phyloP scores from a whole-genome alignment of 2,797 vertebrate species.

The Aplochiton taeniatus region DNA sequence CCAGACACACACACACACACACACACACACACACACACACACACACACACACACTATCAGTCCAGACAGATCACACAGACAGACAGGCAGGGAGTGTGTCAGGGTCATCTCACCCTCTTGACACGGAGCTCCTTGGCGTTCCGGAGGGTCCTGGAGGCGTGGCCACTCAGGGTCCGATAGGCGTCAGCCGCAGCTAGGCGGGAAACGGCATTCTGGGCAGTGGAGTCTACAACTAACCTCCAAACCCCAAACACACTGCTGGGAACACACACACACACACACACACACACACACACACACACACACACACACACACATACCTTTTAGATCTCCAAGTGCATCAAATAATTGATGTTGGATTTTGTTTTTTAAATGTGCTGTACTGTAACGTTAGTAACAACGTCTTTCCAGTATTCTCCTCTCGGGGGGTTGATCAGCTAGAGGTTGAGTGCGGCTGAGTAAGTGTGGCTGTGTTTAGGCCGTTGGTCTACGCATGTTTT shows the following conservation, averaged over 20 bases:
- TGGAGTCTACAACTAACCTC: conserved; percentile 83
- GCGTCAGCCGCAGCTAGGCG: conserved; percentile 77
- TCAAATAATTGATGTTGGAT: background rate
- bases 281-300: background rate
- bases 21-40: background rate
- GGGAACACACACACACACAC: conserved; percentile 10
- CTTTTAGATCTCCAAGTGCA: too few species aligned
- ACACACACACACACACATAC: conserved; percentile 11
- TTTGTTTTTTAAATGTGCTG: too few species aligned
- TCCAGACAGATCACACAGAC: background rate
- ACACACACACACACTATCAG: conserved; percentile 4
- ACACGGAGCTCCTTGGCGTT: conserved; percentile 79
- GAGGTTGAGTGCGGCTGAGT: too few species aligned
- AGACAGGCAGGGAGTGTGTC: too few species aligned
- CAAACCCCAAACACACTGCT: conserved; percentile 82
- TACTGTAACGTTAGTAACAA: too few species aligned
- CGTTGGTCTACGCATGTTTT: too few species aligned
- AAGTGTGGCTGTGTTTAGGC: too few species aligned
- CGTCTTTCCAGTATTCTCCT: too few species aligned
- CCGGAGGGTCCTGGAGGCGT: conserved; percentile 72
- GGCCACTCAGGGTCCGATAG: conserved; percentile 71
- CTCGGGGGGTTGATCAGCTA: too few species aligned
- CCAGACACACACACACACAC: conserved; percentile 9
- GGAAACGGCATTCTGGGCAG: conserved; percentile 69
- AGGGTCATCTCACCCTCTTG: conserved; percentile 76